These are phyloP conservation scores for Diplodus sargus DNA, from an alignment of 2,797 vertebrate genomes.

Conservation along the genomic window DNA sequence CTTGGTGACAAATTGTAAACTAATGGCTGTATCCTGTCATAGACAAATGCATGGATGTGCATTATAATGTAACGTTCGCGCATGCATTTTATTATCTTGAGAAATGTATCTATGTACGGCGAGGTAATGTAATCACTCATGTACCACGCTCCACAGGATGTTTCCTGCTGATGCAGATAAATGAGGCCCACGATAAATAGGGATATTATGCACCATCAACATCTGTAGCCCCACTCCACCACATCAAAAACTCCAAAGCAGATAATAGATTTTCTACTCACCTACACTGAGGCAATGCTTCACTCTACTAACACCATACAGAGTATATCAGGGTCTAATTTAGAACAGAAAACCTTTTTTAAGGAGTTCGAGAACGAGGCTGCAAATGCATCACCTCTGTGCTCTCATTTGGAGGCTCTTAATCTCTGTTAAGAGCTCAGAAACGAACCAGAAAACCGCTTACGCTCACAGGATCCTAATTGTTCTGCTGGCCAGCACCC, in stretches of 20 bases:
- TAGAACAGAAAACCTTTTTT: constrained; percentile 35
- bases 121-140: constrained; percentile 57
- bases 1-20: constrained; percentile 52
- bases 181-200: constrained; percentile 66
- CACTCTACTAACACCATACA: constrained; percentile 56
- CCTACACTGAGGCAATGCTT: constrained; percentile 49
- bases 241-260: constrained; percentile 59
- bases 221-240: constrained; percentile 53
- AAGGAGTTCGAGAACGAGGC: constrained; percentile 18
- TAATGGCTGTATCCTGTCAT: constrained; percentile 58
- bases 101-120: constrained; percentile 51
- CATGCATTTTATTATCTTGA: constrained; percentile 65
- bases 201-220: constrained; percentile 77
- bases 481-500: constrained; percentile 28
- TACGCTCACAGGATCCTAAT: constrained; percentile 31
- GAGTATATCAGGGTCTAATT: constrained; percentile 50
- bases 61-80: constrained; percentile 51
- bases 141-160: constrained; percentile 41
- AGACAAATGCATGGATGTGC: constrained; percentile 51
- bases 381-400: constrained; percentile 38
- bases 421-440: constrained; percentile 13
- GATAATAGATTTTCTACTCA: constrained; percentile 56
- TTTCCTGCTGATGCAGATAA: constrained; percentile 71
- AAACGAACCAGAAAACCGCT: constrained; percentile 43
- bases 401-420: constrained; percentile 34